These are phyloP conservation scores for Aldabrachelys gigantea DNA, from an alignment of 2,113 vertebrate genomes.

Conservation along the genomic window DNA sequence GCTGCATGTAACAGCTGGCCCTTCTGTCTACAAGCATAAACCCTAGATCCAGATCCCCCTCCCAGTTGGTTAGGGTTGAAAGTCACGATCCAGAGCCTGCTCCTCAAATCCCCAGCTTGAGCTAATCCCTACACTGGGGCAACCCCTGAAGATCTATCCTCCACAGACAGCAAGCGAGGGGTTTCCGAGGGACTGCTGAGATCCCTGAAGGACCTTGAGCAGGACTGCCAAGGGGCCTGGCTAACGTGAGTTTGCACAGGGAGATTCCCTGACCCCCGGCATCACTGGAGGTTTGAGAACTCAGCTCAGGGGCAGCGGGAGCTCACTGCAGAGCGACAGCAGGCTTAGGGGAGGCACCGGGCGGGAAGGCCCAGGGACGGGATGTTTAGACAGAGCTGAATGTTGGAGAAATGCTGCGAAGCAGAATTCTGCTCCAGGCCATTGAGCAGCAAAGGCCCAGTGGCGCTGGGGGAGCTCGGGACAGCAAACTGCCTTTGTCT, in stretches of 20 bases:
- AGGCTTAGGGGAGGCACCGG: not conserved
- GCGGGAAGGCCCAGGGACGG: not conserved
- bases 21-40: not conserved
- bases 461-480: not conserved
- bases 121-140: no score
- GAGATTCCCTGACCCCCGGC: not conserved
- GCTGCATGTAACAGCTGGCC: not conserved
- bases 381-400: not conserved
- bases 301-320: not conserved
- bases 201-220: not conserved
- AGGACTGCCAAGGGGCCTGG: not conserved
- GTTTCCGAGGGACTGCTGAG: not conserved
- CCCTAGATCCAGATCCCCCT: not conserved
- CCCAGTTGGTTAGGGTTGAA: not conserved
- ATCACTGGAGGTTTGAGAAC: not conserved
- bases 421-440: not conserved
- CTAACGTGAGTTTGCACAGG: not conserved
- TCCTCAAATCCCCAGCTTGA: not conserved
- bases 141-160: not conserved
- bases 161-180: not conserved
- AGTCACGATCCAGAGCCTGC: not conserved
- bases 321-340: not conserved
- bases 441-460: not conserved
- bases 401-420: not conserved
- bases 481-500: not conserved